Conservation (phyloP, 2,113 vertebrate species). For the Gallinago media region DNA sequence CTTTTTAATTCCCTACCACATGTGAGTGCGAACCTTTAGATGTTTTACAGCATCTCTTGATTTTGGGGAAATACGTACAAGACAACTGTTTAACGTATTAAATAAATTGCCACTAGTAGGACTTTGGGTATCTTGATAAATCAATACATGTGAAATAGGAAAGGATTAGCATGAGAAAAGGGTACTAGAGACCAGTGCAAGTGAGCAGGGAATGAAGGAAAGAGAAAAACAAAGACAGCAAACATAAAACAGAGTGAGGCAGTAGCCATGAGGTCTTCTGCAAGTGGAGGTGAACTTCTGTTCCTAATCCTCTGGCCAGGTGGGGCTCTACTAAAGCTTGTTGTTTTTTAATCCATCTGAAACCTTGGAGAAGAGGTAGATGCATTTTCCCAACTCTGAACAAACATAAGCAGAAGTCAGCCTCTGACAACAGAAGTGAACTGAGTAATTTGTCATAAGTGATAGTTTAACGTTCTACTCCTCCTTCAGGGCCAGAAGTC, state of each 20-base stretch:
- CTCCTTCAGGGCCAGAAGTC: background rate
- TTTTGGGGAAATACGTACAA: conserved; percentile 7
- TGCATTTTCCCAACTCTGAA: background rate
- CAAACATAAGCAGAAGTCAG: background rate
- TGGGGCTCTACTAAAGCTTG: background rate
- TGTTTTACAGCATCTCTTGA: conserved; percentile 38
- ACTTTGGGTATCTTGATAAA: background rate
- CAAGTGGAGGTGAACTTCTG: accelerated
- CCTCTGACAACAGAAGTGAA: background rate
- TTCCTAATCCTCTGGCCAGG: background rate
- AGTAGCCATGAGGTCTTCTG: background rate
- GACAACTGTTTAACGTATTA: background rate
- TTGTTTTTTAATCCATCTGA: background rate
- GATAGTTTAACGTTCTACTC: background rate
- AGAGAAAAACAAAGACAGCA: conserved; percentile 23
- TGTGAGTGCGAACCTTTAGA: background rate
- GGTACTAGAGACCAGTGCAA: background rate
- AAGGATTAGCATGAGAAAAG: conserved; percentile 49
- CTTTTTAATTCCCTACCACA: background rate
- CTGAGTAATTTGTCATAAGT: background rate
- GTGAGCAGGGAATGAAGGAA: conserved; percentile 35
- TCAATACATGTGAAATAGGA: background rate
- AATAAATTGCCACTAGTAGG: background rate
- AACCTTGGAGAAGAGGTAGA: background rate
- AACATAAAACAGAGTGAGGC: background rate